Base-by-base conservation (phyloP, 2,888 invertebrate species). In the Aplocera efformata region DNA sequence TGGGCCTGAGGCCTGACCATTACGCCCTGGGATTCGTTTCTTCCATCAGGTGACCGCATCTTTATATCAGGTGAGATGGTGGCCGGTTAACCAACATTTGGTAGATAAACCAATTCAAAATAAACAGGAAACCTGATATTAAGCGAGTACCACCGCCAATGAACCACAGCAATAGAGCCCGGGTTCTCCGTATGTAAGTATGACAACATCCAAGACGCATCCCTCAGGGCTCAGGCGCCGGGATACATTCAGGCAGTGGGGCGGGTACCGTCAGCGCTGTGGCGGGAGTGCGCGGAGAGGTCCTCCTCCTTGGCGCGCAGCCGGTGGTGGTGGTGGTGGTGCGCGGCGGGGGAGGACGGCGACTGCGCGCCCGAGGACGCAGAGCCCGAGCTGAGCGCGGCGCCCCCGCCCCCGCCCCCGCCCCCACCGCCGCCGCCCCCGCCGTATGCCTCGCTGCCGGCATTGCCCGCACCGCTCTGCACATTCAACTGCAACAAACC, bases 281-380 rank as follows among this genome's bases (percentile, higher is more conserved):
- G 89, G 55, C 91, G 85, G 23, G 90, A 90, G 64, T 90, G 91
- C 58, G 90, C 79, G 49, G 90, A 90, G 51, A 90, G 88, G 56
- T 91, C 91, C 68, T 92, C 92, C 75, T 92, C 92, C 73, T 92
- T 91, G 67, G 91, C 86, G 45, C 90, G 89, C 73, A 83, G 73
- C 43, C 85, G 73, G 57, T 74, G 67, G 72, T 67, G 72, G 61
- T 60, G 72, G 63, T 67, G 63, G 45, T 56, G 68, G 67, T 67
- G 68, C 68, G 71, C 70, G 71, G 82, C 81, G 55, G 84, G 84
- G 49, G 82, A 82, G 49, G 83, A 82, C 50, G 80, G 80, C 11
- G 82, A 82, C 72, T 80, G 80, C 67, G 81, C 81, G 54, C 84
- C 84, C 50, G 81, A 82, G 49, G 83, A 82, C 50, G 76, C 81